Evolutionary conservation across 2,797 vertebrate species (phyloP).

Genomic region (Chelon auratus): DNA sequence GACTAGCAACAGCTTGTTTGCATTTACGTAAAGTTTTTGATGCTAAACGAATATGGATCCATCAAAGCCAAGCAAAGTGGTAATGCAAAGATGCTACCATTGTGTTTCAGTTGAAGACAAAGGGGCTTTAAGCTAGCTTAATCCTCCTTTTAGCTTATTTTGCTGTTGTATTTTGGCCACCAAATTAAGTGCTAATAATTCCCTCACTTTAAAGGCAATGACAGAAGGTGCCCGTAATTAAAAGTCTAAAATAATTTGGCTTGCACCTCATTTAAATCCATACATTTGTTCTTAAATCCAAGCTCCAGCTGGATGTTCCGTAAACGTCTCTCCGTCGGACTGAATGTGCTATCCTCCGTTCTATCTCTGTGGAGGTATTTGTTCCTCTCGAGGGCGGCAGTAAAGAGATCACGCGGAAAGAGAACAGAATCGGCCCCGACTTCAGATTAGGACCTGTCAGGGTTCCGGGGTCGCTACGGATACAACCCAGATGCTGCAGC

Average conservation of each 20-base stretch:
- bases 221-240: not conserved
- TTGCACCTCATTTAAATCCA: constrained; percentile 16
- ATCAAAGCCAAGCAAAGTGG: too few relatives aligned
- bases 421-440: constrained; percentile 37
- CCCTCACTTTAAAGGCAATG: not conserved
- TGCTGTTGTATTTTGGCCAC: too few relatives aligned
- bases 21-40: too few relatives aligned
- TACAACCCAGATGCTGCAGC: constrained; percentile 65
- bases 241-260: not conserved
- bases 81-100: too few relatives aligned
- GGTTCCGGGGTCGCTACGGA: constrained; percentile 67
- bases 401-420: constrained; percentile 38
- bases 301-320: constrained; percentile 23
- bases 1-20: too few relatives aligned
- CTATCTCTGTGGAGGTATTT: constrained; percentile 48
- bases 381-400: constrained; percentile 38
- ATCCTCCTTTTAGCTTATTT: too few relatives aligned
- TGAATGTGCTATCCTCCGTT: constrained; percentile 20
- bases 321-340: constrained; percentile 38
- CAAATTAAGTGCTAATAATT: not conserved
- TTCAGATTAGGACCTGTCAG: constrained; percentile 68
- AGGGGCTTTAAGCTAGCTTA: too few relatives aligned
- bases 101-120: too few relatives aligned
- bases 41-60: too few relatives aligned
- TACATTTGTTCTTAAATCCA: constrained; percentile 11